phyloP scores from a whole-genome alignment of 2,888 invertebrate genomes.

The Papilio gigon region DNA sequence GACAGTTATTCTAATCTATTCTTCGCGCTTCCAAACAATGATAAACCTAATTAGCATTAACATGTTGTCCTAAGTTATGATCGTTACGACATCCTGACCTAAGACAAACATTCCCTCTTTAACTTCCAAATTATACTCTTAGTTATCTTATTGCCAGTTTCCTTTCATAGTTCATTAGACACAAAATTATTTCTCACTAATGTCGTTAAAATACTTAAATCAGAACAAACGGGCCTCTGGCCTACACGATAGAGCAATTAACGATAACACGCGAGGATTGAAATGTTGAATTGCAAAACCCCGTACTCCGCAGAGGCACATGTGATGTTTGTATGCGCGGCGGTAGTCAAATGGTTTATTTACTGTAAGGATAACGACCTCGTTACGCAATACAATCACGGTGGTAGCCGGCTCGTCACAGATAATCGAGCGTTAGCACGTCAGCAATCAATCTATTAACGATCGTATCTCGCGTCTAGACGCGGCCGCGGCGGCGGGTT shows the following conservation, averaged over 20 bases:
- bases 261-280: background rate
- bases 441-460: constrained; percentile 65
- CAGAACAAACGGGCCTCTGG: background rate
- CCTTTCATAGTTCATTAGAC: background rate
- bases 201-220: background rate
- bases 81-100: background rate
- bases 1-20: constrained; percentile 42
- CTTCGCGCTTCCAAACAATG: constrained; percentile 41
- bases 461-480: constrained; percentile 73
- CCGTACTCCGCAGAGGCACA: constrained; percentile 35
- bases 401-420: constrained; percentile 46
- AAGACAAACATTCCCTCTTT: background rate
- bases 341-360: constrained; percentile 18
- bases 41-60: constrained; percentile 1
- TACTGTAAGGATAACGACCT: constrained; percentile 44
- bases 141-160: background rate
- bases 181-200: background rate
- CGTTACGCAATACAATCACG: constrained; percentile 36
- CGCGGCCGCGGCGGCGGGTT: constrained; percentile 59
- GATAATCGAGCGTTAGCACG: constrained; percentile 55
- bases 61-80: background rate
- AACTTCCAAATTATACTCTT: background rate
- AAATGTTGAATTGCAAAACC: background rate
- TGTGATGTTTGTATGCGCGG: background rate
- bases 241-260: background rate